These are phyloP conservation scores for Portevinia maculata DNA, from an alignment of 2,888 invertebrate species.

Conservation along the genomic window DNA sequence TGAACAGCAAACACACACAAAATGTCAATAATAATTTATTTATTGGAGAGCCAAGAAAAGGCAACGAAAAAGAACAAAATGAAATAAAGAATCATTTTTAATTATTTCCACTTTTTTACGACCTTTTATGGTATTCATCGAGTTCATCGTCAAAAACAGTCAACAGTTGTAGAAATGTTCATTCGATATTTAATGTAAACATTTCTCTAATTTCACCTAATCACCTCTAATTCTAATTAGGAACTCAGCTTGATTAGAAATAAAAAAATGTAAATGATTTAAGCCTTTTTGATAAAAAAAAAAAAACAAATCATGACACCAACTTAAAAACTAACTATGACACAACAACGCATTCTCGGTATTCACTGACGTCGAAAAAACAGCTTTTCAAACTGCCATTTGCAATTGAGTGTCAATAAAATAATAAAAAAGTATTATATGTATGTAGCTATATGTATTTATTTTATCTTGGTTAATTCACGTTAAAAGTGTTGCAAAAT, in stretches of 20 bases:
- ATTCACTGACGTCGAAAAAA: no score
- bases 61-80: background rate
- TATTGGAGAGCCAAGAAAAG: conserved; percentile 46
- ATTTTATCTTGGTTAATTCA: no score
- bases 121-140: conserved; percentile 43
- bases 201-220: background rate
- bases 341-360: no score
- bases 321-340: no score
- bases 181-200: conserved; percentile 1
- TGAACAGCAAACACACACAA: conserved; percentile 53
- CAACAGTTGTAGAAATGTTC: conserved; percentile 29
- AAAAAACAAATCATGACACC: no score
- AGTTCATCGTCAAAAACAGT: conserved; percentile 41
- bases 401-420: conserved; percentile 7
- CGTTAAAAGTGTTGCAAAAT: conserved; percentile 48
- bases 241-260: conserved; percentile 15
- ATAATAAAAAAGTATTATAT: conserved; percentile 14
- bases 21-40: conserved; percentile 71
- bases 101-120: conserved; percentile 4
- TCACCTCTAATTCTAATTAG: conserved; percentile 18
- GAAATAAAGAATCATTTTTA: conserved; percentile 24
- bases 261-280: conserved; percentile 32
- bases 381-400: conserved; percentile 10
- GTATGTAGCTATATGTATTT: no score
- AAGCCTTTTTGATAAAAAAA: no score